Percentiles rank a stretch among this genome's conserved stretches.
Evolutionary conservation across 2,113 vertebrate species (phyloP).

Genomic region (Xyliphius kryptos): DNA sequence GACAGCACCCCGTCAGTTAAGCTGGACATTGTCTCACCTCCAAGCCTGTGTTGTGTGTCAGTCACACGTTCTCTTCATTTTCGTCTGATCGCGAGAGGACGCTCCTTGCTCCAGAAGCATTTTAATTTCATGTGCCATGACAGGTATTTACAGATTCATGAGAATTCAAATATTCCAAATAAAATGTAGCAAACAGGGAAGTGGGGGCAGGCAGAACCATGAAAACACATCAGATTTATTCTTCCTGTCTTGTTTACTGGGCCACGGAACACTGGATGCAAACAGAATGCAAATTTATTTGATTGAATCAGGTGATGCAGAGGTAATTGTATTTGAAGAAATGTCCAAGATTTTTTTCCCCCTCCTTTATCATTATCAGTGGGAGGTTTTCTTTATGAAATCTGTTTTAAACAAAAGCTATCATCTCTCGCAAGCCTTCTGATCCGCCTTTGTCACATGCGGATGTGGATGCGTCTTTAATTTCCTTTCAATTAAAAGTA

Average conservation of each 20-base stretch:
- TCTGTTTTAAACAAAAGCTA: slow-evolving; percentile 78
- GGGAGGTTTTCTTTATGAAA: slow-evolving; percentile 77
- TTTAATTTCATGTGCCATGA: slow-evolving; percentile 46
- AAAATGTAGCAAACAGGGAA: slow-evolving; percentile 68
- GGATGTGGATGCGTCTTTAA: slow-evolving; percentile 75
- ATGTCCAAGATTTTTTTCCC: slow-evolving; percentile 73
- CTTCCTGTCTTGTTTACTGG: slow-evolving; percentile 74
- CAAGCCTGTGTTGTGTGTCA: background rate
- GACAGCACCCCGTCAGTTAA: background rate
- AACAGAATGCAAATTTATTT: slow-evolving; percentile 78
- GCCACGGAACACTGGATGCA: slow-evolving; percentile 74
- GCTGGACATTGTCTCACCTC: slow-evolving; percentile 11
- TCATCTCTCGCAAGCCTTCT: slow-evolving; percentile 62
- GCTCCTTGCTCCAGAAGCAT: slow-evolving; percentile 35
- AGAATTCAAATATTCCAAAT: slow-evolving; percentile 71
- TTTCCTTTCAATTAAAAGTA: slow-evolving; percentile 82
- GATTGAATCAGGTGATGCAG: slow-evolving; percentile 79
- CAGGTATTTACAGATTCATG: slow-evolving; percentile 67
- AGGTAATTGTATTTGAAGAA: slow-evolving; percentile 79
- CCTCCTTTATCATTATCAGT: slow-evolving; percentile 69
- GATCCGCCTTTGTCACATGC: slow-evolving; percentile 70
- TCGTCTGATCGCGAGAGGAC: slow-evolving; percentile 33
- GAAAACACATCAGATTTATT: slow-evolving; percentile 77
- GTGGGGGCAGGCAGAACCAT: slow-evolving; percentile 66
- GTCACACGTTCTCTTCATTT: slow-evolving; percentile 14